Percentiles rank a stretch among this genome's conserved stretches.
These are phyloP conservation scores for Bombus huntii DNA, from an alignment of 1,140 invertebrate genomes.

Conservation along the genomic window DNA sequence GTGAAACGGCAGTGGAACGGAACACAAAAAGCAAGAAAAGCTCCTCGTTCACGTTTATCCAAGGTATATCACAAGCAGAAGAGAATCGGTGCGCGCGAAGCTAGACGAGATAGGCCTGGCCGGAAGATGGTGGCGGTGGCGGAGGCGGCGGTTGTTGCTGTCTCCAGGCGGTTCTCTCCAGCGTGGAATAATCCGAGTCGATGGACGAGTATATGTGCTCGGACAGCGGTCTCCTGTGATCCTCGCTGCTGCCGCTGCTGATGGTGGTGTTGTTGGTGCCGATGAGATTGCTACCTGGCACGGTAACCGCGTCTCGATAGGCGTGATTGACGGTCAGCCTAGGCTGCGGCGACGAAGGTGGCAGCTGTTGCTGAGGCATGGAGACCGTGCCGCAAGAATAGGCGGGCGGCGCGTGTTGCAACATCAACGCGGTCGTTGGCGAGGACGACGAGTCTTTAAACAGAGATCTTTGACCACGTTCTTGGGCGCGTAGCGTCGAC, in stretches of 20 bases:
- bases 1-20: background rate
- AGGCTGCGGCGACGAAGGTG: conserved; percentile 81
- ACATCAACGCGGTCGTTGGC: conserved; percentile 69
- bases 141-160: conserved; percentile 76
- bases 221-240: conserved; percentile 87
- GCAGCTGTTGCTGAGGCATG: conserved; percentile 71
- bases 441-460: conserved; percentile 79
- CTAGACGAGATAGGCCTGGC: conserved; percentile 85
- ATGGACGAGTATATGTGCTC: conserved; percentile 95
- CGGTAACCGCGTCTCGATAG: conserved; percentile 75
- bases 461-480: conserved; percentile 68
- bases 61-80: conserved; percentile 11
- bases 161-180: conserved; percentile 83
- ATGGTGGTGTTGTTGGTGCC: conserved; percentile 72
- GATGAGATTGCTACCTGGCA: conserved; percentile 84
- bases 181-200: conserved; percentile 90
- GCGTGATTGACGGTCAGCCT: conserved; percentile 80
- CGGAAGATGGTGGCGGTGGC: conserved; percentile 78
- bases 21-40: conserved; percentile 28
- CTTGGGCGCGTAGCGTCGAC: conserved; percentile 81
- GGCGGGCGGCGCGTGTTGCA: conserved; percentile 81
- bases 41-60: background rate
- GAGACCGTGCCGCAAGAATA: conserved; percentile 76
- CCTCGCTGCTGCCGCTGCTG: conserved; percentile 81
- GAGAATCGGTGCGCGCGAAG: conserved; percentile 32